phyloP scores from a whole-genome alignment of 2,113 vertebrate species.

The Pseudorectes ferrugineus region DNA sequence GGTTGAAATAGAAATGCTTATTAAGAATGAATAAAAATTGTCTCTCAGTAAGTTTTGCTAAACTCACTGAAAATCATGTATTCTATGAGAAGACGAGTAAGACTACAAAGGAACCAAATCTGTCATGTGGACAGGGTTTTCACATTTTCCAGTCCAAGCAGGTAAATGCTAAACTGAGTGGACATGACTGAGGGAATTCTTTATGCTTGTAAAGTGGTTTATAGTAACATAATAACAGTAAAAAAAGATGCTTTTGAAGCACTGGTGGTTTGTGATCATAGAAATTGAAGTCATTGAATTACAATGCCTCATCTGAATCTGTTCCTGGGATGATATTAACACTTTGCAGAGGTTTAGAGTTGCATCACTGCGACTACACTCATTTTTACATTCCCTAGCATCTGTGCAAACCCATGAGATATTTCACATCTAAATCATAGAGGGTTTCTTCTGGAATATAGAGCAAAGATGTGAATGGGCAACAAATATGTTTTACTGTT shows the following conservation, averaged over 20 bases:
- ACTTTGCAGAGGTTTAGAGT: background rate
- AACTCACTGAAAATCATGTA: background rate
- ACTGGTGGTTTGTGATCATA: background rate
- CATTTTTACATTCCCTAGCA: background rate
- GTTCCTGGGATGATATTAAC: background rate
- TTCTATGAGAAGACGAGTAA: background rate
- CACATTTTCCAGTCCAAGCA: background rate
- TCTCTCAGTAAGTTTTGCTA: background rate
- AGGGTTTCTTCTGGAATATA: background rate
- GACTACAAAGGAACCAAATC: background rate
- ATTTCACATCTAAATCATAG: background rate
- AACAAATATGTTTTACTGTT: background rate
- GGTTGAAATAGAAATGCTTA: background rate
- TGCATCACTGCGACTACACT: background rate
- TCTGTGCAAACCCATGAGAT: background rate
- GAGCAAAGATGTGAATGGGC: background rate
- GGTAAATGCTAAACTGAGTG: background rate
- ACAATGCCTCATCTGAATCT: background rate
- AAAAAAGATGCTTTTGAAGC: background rate
- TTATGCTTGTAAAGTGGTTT: background rate
- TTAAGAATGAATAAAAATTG: background rate
- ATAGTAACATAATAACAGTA: background rate
- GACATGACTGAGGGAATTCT: background rate
- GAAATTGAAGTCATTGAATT: background rate
- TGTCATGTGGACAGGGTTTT: background rate